A percentile compares a stretch with the other conserved stretches of the same genome.
These are phyloP conservation scores for Notodonta dromedarius DNA, from an alignment of 2,888 invertebrate species.

Conservation along the genomic window DNA sequence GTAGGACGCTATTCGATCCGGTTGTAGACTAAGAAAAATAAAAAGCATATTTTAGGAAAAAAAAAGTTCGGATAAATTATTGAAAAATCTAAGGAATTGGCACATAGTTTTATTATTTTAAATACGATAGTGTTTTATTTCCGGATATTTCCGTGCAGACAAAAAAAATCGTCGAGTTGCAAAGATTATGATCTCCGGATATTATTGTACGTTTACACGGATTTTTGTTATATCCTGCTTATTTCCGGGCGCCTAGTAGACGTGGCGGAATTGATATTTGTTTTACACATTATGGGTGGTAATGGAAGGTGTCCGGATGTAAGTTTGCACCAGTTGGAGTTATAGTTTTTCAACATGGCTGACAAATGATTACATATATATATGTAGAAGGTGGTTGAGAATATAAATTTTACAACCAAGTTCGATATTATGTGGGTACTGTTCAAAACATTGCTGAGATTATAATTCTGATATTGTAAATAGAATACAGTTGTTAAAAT, in stretches of 20 bases:
- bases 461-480: no score
- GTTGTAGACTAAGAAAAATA: no score
- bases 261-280: neutral
- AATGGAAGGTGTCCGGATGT: neutral
- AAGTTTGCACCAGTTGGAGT: neutral
- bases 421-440: no score
- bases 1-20: no score
- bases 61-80: no score
- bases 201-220: neutral
- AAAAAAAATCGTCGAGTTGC: neutral
- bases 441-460: no score
- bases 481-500: no score
- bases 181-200: neutral
- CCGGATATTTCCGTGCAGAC: neutral
- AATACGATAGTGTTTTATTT: neutral
- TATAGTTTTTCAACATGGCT: neutral
- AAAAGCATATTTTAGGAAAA: no score
- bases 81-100: no score
- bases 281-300: neutral
- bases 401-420: no score
- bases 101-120: no score
- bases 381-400: no score
- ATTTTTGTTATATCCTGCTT: slow-evolving; percentile 1
- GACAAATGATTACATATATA: neutral
- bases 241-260: neutral